Base-by-base conservation (phyloP, 2,797 vertebrate species). In the Emys orbicularis region DNA sequence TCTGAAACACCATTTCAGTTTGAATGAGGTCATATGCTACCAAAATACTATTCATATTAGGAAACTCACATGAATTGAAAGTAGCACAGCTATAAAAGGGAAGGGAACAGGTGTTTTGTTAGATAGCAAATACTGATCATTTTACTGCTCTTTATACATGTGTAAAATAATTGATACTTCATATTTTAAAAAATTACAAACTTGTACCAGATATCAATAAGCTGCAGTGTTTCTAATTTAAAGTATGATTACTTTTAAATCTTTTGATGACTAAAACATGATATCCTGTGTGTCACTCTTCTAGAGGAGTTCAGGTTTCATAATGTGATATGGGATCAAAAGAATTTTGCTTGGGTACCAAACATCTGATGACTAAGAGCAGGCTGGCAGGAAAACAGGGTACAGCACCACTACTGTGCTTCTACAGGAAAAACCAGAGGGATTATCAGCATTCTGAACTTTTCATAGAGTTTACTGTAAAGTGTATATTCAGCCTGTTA, bases 21-120 rank as follows among this genome's bases (percentile, higher is more conserved):
- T 86, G 82, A 97, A 90, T 97, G 98, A 95, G 83, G 86, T 98
- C 98, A 98, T 97, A 86, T 81, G 92, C 96, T 97, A 98, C 94
- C 97, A 97, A 97, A 97, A 97, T 96, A 97, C 96, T 94, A 86
- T 90, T 96, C 97, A 89, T 93, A 92, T 92, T 95, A 84, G 94
- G 94, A 95, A 95, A 93, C 91, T 82, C 84, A 91, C 88, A 87
- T 95, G 94, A 97, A 98, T 97, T 94, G 96, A 97, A 97, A 97
- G 97, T 79, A 96, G 96, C 90, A 79, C 21, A 88, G 93, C 96
- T 98, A 97, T 98, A 98, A 97, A 97, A 96, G 92, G 90, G 92
- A 95, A 96, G 79, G 84, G 86, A 97, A 97, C 98, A 98, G 98
- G 97, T 98, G 98, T 97, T 98, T 98, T 96, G 97, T 97, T 97